phyloP scores from a whole-genome alignment of 2,113 vertebrate species.

The Sander lucioperca region DNA sequence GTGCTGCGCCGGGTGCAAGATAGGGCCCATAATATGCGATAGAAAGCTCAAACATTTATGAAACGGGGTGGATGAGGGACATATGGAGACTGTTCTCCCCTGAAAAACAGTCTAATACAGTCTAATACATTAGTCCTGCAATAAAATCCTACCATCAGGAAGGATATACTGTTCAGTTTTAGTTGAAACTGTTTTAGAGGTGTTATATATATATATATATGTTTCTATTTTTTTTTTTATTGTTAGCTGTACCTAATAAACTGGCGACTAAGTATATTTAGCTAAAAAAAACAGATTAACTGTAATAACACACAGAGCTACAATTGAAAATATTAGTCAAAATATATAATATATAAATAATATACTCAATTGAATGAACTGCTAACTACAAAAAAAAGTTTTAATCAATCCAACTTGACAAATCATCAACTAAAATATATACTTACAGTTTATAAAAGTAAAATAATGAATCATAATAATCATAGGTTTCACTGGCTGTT shows the following conservation, averaged over 20 bases:
- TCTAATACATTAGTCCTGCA: too few species aligned
- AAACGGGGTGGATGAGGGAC: not conserved
- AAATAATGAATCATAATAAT: not conserved
- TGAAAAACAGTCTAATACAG: too few species aligned
- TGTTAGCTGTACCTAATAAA: too few species aligned
- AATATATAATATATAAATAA: not conserved
- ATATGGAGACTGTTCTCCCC: too few species aligned
- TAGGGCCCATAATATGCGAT: not conserved
- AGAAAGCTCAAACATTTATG: not conserved
- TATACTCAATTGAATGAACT: not conserved
- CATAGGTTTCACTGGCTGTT: not conserved
- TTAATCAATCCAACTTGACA: not conserved
- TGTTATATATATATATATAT: too few species aligned
- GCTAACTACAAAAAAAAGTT: not conserved
- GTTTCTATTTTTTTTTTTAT: too few species aligned
- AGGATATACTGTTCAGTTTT: too few species aligned
- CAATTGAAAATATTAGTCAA: not conserved
- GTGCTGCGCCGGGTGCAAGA: too few species aligned
- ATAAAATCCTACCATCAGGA: too few species aligned
- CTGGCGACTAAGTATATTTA: not conserved
- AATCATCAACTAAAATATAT: not conserved
- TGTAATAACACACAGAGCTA: not conserved
- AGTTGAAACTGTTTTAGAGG: too few species aligned
- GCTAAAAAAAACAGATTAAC: not conserved
- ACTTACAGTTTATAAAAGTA: too few species aligned